A percentile compares a stretch with the other conserved stretches of the same genome.
These are phyloP conservation scores for Pelvicachromis taeniatus DNA, from an alignment of 2,113 vertebrate genomes.

Conservation along the genomic window DNA sequence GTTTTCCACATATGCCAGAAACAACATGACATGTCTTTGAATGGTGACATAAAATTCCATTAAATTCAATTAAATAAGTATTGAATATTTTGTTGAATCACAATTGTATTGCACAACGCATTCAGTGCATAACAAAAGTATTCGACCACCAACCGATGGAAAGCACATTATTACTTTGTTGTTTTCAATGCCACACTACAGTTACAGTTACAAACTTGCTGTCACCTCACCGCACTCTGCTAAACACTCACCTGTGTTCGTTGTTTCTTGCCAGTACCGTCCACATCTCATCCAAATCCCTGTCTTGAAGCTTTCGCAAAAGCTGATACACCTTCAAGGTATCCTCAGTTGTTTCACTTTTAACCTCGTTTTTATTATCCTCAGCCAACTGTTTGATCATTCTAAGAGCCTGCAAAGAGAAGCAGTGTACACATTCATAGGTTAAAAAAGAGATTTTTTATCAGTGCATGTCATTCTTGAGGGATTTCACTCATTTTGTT, in stretches of 20 bases:
- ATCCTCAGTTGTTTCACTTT: constrained; percentile 63
- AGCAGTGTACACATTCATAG: neutral
- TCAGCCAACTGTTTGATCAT: constrained; percentile 73
- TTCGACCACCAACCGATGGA: neutral
- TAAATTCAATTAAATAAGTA: neutral
- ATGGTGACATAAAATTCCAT: neutral
- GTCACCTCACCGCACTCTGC: neutral
- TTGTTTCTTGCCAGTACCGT: constrained; percentile 54
- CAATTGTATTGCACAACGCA: neutral
- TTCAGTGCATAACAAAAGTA: neutral
- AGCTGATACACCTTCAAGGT: constrained; percentile 74
- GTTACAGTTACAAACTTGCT: too few relatives aligned
- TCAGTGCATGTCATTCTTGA: neutral
- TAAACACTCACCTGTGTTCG: constrained; percentile 58
- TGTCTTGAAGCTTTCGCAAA: constrained; percentile 36
- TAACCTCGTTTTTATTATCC: constrained; percentile 68
- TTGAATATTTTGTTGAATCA: neutral
- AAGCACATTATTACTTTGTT: too few relatives aligned
- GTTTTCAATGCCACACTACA: too few relatives aligned
- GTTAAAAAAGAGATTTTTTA: neutral
- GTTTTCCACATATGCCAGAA: neutral
- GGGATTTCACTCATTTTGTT: neutral
- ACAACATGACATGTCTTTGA: neutral
- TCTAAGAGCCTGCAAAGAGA: constrained; percentile 69
- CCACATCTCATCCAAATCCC: constrained; percentile 70